Percentiles rank a stretch among this genome's conserved stretches.
Evolutionary conservation across 2,888 invertebrate genomes (phyloP).

Genomic region (Sicus ferrugineus): DNA sequence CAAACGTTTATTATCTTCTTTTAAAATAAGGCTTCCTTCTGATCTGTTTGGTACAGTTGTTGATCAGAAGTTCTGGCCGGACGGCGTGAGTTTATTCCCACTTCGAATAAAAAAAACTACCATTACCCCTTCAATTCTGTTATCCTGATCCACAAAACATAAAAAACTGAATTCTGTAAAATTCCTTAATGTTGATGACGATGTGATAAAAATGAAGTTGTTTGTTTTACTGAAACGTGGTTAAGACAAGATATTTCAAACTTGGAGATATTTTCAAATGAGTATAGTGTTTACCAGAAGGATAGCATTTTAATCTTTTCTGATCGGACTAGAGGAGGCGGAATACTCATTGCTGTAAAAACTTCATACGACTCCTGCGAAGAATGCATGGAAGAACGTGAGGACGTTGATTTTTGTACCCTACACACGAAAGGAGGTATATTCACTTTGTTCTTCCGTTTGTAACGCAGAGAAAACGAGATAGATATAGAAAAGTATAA

Average conservation of each 20-base stretch:
- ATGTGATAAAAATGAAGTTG: too few species aligned
- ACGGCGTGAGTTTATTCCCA: background rate
- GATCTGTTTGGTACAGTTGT: too few species aligned
- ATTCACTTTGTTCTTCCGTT: too few species aligned
- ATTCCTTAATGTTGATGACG: background rate
- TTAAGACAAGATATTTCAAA: background rate
- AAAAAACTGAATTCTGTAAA: background rate
- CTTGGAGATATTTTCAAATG: background rate
- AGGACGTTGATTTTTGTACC: too few species aligned
- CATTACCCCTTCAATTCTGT: background rate
- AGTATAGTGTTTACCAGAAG: background rate
- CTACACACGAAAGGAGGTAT: too few species aligned
- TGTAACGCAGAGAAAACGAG: too few species aligned
- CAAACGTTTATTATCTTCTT: too few species aligned
- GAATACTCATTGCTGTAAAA: background rate
- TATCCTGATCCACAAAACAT: background rate
- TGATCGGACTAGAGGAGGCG: too few species aligned
- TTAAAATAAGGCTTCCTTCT: too few species aligned
- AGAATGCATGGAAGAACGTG: too few species aligned
- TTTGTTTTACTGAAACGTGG: background rate
- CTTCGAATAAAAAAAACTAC: background rate
- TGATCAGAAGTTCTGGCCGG: background rate
- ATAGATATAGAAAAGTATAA: too few species aligned
- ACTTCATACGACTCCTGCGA: too few species aligned
- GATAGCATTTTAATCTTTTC: background rate